Evolutionary conservation across 2,888 invertebrate genomes (phyloP).

Genomic region (Agriotes lineatus): DNA sequence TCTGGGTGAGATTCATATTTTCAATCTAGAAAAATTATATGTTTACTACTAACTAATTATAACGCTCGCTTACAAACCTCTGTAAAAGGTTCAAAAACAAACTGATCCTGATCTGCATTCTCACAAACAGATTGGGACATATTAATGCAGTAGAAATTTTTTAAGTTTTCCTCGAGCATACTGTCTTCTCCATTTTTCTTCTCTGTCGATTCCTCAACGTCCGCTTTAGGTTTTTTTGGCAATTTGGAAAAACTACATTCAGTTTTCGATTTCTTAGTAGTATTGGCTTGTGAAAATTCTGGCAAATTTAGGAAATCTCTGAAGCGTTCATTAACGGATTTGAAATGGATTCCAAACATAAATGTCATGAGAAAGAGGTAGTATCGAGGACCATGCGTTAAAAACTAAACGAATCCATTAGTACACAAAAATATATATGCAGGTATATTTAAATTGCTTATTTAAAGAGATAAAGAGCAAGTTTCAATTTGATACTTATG

Average conservation of each 20-base stretch:
- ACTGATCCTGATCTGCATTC: too few relatives aligned
- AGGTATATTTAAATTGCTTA: too few relatives aligned
- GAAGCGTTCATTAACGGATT: slow-evolving; percentile 69
- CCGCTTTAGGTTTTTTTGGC: slow-evolving; percentile 34
- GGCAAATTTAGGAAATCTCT: slow-evolving; percentile 55
- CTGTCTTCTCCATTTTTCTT: slow-evolving; percentile 42
- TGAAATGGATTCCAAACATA: slow-evolving; percentile 71
- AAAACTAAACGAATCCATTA: too few relatives aligned
- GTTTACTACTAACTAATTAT: background rate
- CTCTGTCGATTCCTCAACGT: slow-evolving; percentile 40
- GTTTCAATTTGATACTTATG: too few relatives aligned
- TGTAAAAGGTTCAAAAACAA: slow-evolving; percentile 73
- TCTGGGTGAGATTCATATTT: slow-evolving; percentile 75
- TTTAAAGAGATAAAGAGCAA: too few relatives aligned
- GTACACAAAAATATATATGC: too few relatives aligned
- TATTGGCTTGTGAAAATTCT: slow-evolving; percentile 49
- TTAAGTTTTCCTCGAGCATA: slow-evolving; percentile 63
- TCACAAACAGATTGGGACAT: slow-evolving; percentile 70
- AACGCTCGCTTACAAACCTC: too few relatives aligned
- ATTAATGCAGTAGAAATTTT: slow-evolving; percentile 78
- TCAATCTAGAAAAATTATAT: slow-evolving; percentile 71
- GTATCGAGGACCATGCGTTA: slow-evolving; percentile 75
- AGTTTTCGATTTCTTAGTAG: slow-evolving; percentile 52
- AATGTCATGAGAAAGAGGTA: slow-evolving; percentile 75
- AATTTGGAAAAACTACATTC: slow-evolving; percentile 47